Evolutionary conservation across 2,113 vertebrate species (phyloP).

Genomic region (Scytalopus superciliaris): DNA sequence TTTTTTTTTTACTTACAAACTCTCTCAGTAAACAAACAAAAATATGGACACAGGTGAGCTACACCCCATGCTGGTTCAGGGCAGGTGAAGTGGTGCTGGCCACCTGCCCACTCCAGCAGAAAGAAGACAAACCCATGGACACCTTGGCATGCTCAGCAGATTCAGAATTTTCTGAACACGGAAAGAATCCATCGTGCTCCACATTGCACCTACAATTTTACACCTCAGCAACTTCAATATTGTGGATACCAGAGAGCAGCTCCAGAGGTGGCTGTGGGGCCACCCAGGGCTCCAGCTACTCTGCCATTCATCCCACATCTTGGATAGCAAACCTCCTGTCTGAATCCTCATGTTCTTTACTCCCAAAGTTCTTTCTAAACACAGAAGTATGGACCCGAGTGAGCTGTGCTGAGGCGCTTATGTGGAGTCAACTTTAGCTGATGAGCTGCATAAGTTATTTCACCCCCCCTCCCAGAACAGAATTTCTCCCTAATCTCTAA

Average conservation of each 20-base stretch:
- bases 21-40: neutral
- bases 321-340: neutral
- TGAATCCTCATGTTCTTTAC: neutral
- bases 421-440: too few species aligned
- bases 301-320: neutral
- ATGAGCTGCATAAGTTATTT: rapidly evolving
- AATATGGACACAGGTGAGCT: neutral
- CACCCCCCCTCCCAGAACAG: neutral
- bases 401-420: rapidly evolving
- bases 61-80: neutral
- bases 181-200: neutral
- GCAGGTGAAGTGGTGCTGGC: neutral
- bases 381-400: rapidly evolving
- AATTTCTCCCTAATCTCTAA: neutral
- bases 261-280: neutral
- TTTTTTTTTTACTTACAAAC: rapidly evolving
- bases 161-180: constrained; percentile 3
- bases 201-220: neutral
- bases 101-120: neutral
- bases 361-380: neutral
- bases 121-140: neutral
- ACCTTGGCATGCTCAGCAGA: neutral
- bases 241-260: neutral
- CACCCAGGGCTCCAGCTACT: neutral
- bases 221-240: neutral